Percentiles rank a stretch among this genome's conserved stretches.
phyloP scores from a whole-genome alignment of 1,140 invertebrate genomes.

The Microplitis mediator region DNA sequence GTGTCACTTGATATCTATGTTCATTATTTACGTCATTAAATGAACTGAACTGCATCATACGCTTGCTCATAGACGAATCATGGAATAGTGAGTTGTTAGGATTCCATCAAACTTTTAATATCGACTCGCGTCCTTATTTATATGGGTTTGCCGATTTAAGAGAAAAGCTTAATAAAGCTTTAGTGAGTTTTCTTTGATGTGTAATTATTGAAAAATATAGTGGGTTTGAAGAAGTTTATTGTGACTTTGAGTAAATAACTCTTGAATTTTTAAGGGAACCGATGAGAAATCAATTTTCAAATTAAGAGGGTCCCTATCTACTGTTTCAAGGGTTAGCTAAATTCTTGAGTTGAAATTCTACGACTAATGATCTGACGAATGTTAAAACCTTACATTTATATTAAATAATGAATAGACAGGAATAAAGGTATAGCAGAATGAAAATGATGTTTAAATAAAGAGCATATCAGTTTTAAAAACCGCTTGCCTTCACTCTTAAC shows the following conservation, averaged over 20 bases:
- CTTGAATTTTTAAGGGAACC: not conserved
- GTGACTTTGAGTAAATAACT: too few species aligned
- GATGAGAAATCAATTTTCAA: constrained; percentile 7
- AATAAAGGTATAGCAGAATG: constrained; percentile 12
- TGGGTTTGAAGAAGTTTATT: too few species aligned
- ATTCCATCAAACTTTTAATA: too few species aligned
- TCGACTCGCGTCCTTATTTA: too few species aligned
- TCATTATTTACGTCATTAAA: constrained; percentile 27
- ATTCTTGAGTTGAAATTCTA: constrained; percentile 34
- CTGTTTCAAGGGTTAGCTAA: not conserved
- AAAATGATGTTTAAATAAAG: constrained; percentile 5
- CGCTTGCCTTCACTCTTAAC: constrained; percentile 1
- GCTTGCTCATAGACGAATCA: too few species aligned
- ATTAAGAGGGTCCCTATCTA: not conserved
- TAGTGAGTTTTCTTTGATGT: too few species aligned
- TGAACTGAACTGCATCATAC: not conserved
- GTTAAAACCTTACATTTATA: constrained; percentile 37
- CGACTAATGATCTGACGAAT: constrained; percentile 35
- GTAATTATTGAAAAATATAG: too few species aligned
- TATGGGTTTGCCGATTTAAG: too few species aligned
- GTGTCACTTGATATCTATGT: constrained; percentile 40
- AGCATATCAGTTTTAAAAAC: constrained; percentile 3
- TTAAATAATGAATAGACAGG: constrained; percentile 44
- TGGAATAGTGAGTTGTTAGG: too few species aligned
- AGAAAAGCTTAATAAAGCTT: too few species aligned